Conservation (phyloP, 2,797 vertebrate species). For the Phrynocephalus forsythii region DNA sequence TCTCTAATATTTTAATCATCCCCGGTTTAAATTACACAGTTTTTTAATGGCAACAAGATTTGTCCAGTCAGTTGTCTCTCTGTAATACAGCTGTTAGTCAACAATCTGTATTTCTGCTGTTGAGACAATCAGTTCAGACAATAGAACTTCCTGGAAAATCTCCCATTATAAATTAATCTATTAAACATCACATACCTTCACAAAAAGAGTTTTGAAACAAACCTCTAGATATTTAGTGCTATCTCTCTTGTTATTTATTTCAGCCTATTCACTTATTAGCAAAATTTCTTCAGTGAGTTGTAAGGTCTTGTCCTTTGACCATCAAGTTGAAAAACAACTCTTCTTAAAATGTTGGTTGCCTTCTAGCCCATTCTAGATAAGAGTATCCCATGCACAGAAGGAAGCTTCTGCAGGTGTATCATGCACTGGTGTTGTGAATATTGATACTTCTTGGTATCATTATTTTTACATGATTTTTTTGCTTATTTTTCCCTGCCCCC, state of each 20-base stretch:
- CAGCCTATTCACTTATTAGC: slow-evolving; percentile 40
- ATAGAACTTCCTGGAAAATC: background rate
- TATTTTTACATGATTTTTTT: too few relatives aligned
- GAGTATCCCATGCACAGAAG: background rate
- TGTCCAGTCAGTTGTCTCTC: background rate
- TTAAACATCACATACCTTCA: background rate
- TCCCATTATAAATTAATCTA: background rate
- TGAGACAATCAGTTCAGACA: background rate
- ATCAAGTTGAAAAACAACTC: background rate
- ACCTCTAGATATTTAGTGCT: background rate
- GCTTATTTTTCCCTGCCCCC: too few relatives aligned
- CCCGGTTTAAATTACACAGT: background rate
- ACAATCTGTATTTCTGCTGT: background rate
- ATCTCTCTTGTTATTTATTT: slow-evolving; percentile 26
- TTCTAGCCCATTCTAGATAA: background rate
- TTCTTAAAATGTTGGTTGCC: background rate
- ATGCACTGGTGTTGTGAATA: background rate
- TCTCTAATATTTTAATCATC: background rate
- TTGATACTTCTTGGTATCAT: too few relatives aligned
- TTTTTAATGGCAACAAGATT: background rate
- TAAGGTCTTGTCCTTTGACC: background rate
- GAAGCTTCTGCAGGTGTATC: background rate
- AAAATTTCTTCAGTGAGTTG: slow-evolving; percentile 41
- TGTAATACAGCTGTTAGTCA: background rate
- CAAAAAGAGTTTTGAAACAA: background rate